phyloP scores from a whole-genome alignment of 2,888 invertebrate species.

The Ecdyonurus torrentis region DNA sequence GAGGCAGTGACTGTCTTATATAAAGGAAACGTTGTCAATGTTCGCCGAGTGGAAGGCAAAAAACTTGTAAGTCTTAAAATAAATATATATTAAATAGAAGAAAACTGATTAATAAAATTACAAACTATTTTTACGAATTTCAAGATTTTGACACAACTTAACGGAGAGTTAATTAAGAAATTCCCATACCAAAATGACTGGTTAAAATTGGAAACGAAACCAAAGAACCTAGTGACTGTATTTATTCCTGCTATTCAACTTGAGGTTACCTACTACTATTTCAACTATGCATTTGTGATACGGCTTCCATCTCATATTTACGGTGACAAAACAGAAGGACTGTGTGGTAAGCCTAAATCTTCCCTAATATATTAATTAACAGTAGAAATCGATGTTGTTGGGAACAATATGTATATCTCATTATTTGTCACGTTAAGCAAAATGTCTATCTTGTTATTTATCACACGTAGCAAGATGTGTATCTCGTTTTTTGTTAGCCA shows the following conservation, averaged over 20 bases:
- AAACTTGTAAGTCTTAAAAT: slow-evolving; percentile 16
- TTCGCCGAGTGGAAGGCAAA: slow-evolving; percentile 17
- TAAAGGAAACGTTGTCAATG: slow-evolving; percentile 40
- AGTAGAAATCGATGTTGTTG: no score
- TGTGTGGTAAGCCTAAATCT: slow-evolving; percentile 52
- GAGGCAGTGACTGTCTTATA: slow-evolving; percentile 49
- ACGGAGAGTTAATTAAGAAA: slow-evolving; percentile 27
- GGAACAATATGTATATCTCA: no score
- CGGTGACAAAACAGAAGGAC: slow-evolving; percentile 52
- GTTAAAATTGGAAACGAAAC: slow-evolving; percentile 38
- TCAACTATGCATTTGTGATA: slow-evolving; percentile 27
- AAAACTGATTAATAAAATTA: neutral
- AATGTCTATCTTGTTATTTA: no score
- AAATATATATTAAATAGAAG: no score
- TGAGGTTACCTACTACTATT: slow-evolving; percentile 36
- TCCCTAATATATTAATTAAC: no score
- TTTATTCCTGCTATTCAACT: slow-evolving; percentile 50
- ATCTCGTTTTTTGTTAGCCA: no score
- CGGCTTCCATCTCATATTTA: slow-evolving; percentile 58
- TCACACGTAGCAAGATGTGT: no score
- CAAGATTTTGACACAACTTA: slow-evolving; percentile 35
- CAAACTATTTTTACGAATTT: slow-evolving; percentile 8
- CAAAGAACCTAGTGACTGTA: slow-evolving; percentile 44
- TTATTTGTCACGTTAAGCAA: no score
- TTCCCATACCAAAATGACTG: slow-evolving; percentile 42